These are phyloP conservation scores for Perca schrenkii DNA, from an alignment of 2,113 vertebrate genomes.

Conservation along the genomic window DNA sequence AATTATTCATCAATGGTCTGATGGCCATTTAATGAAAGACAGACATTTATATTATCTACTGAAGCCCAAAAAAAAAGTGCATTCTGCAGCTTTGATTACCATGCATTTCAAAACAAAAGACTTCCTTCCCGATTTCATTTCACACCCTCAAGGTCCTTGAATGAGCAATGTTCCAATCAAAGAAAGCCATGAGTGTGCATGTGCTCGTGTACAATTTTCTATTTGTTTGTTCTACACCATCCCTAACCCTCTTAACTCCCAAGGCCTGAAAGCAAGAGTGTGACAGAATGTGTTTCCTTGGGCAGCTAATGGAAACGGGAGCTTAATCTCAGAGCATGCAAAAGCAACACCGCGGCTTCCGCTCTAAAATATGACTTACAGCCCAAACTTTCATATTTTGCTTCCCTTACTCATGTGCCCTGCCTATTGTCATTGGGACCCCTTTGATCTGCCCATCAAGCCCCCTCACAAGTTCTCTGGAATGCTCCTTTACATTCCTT, in stretches of 20 bases:
- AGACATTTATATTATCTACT: neutral
- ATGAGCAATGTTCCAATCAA: conserved; percentile 39
- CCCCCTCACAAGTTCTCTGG: conserved; percentile 20
- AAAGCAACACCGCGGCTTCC: conserved; percentile 53
- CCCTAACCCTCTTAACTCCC: conserved; percentile 57
- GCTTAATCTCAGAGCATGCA: conserved; percentile 63
- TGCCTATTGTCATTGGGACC: conserved; percentile 44
- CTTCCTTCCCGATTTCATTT: conserved; percentile 42
- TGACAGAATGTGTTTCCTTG: conserved; percentile 63
- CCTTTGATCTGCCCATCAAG: conserved; percentile 72
- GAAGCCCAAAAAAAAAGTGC: conserved; percentile 19
- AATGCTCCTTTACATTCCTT: conserved; percentile 28
- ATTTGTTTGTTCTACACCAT: conserved; percentile 54
- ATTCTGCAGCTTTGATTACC: conserved; percentile 16
- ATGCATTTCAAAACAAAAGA: conserved; percentile 38
- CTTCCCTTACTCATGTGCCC: conserved; percentile 45
- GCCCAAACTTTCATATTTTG: conserved; percentile 52
- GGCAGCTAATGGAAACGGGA: conserved; percentile 57
- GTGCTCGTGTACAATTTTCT: conserved; percentile 25
- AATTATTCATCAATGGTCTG: conserved; percentile 9
- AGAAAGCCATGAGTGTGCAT: conserved; percentile 2
- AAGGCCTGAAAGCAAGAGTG: conserved; percentile 60
- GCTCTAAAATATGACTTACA: conserved; percentile 52
- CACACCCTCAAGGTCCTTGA: conserved; percentile 23
- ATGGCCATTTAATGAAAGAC: conserved; percentile 16